These are phyloP conservation scores for Galemys pyrenaicus DNA, from an alignment of 2,113 vertebrate genomes.

Conservation along the genomic window DNA sequence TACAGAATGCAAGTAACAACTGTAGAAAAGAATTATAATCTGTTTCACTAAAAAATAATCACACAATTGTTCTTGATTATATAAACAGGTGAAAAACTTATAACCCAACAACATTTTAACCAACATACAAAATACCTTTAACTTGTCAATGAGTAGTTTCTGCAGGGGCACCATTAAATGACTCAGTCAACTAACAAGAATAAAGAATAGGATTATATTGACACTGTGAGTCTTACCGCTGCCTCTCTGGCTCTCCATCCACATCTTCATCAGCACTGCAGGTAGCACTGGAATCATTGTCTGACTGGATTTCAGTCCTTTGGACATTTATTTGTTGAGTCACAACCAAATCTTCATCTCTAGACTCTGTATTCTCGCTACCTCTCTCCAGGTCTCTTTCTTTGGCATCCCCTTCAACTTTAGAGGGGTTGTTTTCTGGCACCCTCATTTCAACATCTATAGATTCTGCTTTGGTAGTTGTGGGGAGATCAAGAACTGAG, in stretches of 20 bases:
- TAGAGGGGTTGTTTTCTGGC: constrained; percentile 89
- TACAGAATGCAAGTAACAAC: background rate
- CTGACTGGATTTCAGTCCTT: constrained; percentile 89
- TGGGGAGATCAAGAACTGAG: constrained; percentile 83
- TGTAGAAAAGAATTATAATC: background rate
- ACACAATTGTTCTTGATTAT: background rate
- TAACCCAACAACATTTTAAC: background rate
- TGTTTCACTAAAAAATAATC: background rate
- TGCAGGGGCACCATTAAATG: background rate
- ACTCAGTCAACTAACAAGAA: background rate
- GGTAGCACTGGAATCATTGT: constrained; percentile 98
- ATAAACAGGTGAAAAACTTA: background rate
- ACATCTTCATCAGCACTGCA: constrained; percentile 98
- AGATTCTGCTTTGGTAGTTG: constrained; percentile 91
- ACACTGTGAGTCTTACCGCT: constrained; percentile 85
- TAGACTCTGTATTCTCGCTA: constrained; percentile 87
- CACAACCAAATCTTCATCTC: constrained; percentile 81
- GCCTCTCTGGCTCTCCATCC: constrained; percentile 94
- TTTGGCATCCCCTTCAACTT: constrained; percentile 92
- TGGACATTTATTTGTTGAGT: constrained; percentile 73
- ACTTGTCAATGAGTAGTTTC: background rate
- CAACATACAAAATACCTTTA: background rate
- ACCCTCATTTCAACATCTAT: constrained; percentile 89
- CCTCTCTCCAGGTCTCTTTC: constrained; percentile 87
- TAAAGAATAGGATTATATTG: background rate